phyloP scores from a whole-genome alignment of 2,113 vertebrate species.

The Crotalus viridis region DNA sequence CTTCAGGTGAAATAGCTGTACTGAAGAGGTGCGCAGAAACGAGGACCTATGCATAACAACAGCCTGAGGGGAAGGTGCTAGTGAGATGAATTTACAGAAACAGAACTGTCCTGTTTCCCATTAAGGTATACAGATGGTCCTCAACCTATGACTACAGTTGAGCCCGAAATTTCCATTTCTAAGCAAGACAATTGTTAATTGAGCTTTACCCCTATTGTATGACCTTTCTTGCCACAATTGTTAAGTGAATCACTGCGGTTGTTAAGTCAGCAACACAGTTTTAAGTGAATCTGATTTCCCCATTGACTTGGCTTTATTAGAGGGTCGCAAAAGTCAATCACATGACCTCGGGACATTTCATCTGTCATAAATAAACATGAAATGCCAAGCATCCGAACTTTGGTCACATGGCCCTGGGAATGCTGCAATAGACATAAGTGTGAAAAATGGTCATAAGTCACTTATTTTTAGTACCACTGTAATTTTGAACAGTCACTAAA shows the following conservation, averaged over 20 bases:
- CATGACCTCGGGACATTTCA: not conserved
- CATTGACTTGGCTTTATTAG: not conserved
- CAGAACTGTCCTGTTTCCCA: not conserved
- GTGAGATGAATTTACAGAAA: not conserved
- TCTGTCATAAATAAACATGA: not conserved
- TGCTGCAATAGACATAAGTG: not conserved
- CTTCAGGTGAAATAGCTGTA: not conserved
- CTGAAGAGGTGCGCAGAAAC: not conserved
- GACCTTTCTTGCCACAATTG: not conserved
- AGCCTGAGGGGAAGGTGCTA: not conserved
- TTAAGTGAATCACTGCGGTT: not conserved
- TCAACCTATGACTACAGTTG: not conserved
- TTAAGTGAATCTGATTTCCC: not conserved
- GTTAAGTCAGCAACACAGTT: not conserved
- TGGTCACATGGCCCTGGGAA: not conserved
- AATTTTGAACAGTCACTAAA: not conserved
- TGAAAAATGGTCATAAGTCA: not conserved
- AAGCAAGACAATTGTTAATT: not conserved
- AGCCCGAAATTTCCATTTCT: not conserved
- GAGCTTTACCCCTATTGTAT: not conserved
- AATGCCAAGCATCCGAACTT: not conserved
- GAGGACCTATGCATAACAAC: not conserved
- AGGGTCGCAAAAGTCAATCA: not conserved
- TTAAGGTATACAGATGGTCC: not conserved
- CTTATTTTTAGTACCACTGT: not conserved